Conservation (phyloP, 64 coral and sea anemone species). For the Actinia equina region DNA sequence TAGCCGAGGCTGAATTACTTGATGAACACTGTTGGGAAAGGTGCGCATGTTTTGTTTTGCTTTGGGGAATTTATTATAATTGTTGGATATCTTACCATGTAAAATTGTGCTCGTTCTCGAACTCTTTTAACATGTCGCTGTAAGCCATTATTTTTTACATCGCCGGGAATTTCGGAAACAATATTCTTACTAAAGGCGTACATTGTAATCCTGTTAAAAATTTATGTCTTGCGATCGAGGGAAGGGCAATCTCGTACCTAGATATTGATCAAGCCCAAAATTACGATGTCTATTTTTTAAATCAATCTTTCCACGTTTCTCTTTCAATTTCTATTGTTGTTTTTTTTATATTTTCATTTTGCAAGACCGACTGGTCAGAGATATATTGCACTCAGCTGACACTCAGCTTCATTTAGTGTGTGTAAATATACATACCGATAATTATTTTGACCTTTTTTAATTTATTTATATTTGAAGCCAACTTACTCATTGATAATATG, state of each 20-base stretch:
- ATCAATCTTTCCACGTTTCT: too few relatives aligned
- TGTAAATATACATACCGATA: too few relatives aligned
- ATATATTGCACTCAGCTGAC: too few relatives aligned
- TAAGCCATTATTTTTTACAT: not conserved
- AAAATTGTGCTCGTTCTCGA: not conserved
- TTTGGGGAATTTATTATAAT: not conserved
- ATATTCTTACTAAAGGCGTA: not conserved
- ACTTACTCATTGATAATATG: too few relatives aligned
- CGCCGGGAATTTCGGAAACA: too few relatives aligned
- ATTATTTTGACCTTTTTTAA: too few relatives aligned
- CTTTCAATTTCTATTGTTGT: too few relatives aligned
- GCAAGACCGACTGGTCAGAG: too few relatives aligned
- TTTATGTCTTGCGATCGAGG: not conserved
- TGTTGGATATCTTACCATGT: not conserved
- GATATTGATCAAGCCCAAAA: not conserved
- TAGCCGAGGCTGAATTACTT: conserved; percentile 80
- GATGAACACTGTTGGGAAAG: conserved; percentile 71
- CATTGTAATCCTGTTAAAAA: not conserved
- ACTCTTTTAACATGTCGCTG: not conserved
- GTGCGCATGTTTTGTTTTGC: conserved; percentile 24
- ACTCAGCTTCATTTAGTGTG: too few relatives aligned
- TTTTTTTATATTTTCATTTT: too few relatives aligned
- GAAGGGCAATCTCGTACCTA: not conserved
- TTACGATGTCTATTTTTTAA: not conserved
- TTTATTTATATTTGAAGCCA: too few relatives aligned